These are phyloP conservation scores for Rhinoraja longicauda DNA, from an alignment of 2,797 vertebrate genomes.

Conservation along the genomic window DNA sequence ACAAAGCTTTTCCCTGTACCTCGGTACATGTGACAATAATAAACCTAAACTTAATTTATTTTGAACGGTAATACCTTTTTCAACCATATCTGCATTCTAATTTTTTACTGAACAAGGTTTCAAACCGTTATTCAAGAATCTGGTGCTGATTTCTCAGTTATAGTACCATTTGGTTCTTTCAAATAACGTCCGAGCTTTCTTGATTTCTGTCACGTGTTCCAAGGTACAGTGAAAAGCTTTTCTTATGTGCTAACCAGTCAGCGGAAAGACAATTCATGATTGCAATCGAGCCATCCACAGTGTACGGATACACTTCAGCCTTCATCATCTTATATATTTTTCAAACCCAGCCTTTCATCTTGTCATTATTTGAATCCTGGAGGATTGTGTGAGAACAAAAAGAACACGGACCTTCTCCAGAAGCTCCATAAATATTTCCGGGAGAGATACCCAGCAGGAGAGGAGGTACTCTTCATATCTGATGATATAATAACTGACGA, in stretches of 20 bases:
- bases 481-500: slow-evolving; percentile 48
- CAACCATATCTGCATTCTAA: neutral
- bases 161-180: neutral
- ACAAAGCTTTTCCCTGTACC: too few relatives aligned
- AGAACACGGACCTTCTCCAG: slow-evolving; percentile 45
- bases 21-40: too few relatives aligned
- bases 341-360: neutral
- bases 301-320: too few relatives aligned
- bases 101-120: neutral
- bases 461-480: slow-evolving; percentile 50
- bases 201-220: neutral
- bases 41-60: neutral
- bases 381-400: slow-evolving; percentile 41
- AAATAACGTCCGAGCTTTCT: neutral
- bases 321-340: neutral
- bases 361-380: slow-evolving; percentile 41
- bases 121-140: too few relatives aligned
- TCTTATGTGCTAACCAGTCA: too few relatives aligned
- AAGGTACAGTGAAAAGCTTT: too few relatives aligned
- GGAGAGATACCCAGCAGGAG: slow-evolving; percentile 50
- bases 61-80: neutral
- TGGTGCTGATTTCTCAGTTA: neutral
- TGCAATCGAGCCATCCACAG: too few relatives aligned
- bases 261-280: too few relatives aligned
- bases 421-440: slow-evolving; percentile 49